These are phyloP conservation scores for Stenodema calcarata DNA, from an alignment of 2,888 invertebrate genomes.

Conservation along the genomic window DNA sequence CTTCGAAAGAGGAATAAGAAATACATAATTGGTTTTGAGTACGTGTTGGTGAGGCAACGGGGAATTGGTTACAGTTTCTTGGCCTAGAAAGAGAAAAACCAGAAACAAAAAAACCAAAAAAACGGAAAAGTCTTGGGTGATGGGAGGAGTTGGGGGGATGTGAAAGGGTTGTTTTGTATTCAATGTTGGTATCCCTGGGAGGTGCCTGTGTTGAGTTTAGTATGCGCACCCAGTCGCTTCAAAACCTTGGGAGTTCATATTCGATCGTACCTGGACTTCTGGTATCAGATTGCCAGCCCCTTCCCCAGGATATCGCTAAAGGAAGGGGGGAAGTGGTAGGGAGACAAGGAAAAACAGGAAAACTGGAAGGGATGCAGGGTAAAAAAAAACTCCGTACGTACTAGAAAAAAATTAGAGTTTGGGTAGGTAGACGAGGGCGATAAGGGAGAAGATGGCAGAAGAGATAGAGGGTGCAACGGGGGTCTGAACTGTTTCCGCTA, in stretches of 20 bases:
- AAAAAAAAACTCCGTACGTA: background rate
- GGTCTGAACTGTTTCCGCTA: background rate
- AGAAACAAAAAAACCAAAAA: background rate
- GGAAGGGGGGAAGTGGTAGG: background rate
- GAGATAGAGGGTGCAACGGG: background rate
- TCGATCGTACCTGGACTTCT: background rate
- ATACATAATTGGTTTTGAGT: background rate
- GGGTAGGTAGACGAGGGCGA: background rate
- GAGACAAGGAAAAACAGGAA: background rate
- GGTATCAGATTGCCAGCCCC: background rate
- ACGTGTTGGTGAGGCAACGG: background rate
- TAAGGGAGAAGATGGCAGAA: background rate
- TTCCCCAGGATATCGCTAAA: background rate
- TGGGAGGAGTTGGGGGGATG: background rate
- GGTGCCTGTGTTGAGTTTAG: background rate
- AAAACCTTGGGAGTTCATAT: slow-evolving; percentile 8
- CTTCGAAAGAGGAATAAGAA: background rate
- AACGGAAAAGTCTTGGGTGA: background rate
- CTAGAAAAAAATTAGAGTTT: background rate
- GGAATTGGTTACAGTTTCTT: background rate
- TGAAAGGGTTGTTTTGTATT: slow-evolving; percentile 2
- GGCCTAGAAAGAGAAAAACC: background rate
- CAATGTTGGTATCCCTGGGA: background rate
- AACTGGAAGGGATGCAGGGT: too few species aligned
- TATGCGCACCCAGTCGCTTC: background rate